Evolutionary conservation across 2,113 vertebrate genomes (phyloP).

Genomic region (Limanda limanda): DNA sequence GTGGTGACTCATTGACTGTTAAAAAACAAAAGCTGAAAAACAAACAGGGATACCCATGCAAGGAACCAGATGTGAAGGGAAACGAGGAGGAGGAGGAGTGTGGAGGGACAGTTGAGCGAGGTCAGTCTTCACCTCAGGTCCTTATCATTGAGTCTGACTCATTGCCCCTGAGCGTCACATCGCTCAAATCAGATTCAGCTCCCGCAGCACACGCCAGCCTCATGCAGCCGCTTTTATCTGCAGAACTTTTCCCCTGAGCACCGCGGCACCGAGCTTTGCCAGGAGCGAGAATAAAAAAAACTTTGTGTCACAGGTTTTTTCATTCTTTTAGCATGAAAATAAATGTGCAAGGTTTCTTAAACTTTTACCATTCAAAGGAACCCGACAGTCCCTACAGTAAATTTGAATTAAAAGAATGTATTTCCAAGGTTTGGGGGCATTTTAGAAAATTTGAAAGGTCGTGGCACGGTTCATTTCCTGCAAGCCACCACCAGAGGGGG

Average conservation of each 20-base stretch:
- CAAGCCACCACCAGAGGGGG: constrained; percentile 60
- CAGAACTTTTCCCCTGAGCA: constrained; percentile 13
- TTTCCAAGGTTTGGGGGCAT: background rate
- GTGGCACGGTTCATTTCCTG: background rate
- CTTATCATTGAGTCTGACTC: constrained; percentile 67
- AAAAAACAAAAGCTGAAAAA: constrained; percentile 47
- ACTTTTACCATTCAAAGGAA: background rate
- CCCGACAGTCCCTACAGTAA: background rate
- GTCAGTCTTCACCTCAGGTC: constrained; percentile 52
- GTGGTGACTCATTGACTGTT: constrained; percentile 53
- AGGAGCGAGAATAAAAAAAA: background rate
- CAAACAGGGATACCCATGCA: constrained; percentile 39
- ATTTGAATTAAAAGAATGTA: background rate
- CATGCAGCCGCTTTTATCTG: constrained; percentile 22
- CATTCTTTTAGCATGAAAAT: background rate
- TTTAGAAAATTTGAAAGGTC: background rate
- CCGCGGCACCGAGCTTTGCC: constrained; percentile 25
- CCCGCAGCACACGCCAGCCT: constrained; percentile 40
- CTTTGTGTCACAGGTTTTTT: background rate
- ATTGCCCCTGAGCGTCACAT: constrained; percentile 38
- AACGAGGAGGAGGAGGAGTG: background rate
- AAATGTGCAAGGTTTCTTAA: background rate
- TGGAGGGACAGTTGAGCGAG: constrained; percentile 39
- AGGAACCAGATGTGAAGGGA: constrained; percentile 49
- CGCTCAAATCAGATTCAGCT: constrained; percentile 55